Percentiles rank a stretch among this genome's conserved stretches.
These are phyloP conservation scores for Eurystomus glaucurus DNA, from an alignment of 2,797 vertebrate species.

Conservation along the genomic window DNA sequence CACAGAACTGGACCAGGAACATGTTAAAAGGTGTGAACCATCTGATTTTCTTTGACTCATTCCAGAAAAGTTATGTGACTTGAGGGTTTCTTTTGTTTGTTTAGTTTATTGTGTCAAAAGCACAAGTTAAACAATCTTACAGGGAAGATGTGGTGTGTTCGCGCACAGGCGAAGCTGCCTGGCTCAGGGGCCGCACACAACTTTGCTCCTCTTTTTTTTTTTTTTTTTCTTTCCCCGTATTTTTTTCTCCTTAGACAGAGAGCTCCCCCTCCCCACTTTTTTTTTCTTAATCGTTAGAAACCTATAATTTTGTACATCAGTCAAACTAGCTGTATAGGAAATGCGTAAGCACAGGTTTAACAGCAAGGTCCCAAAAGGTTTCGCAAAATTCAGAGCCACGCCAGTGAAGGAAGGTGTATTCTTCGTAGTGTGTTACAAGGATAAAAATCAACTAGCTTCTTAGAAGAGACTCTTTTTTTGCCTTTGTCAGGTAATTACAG, in stretches of 20 bases:
- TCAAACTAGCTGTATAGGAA: slow-evolving; percentile 84
- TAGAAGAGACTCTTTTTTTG: slow-evolving; percentile 80
- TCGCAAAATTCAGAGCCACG: slow-evolving; percentile 82
- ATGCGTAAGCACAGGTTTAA: slow-evolving; percentile 82
- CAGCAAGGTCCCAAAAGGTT: slow-evolving; percentile 83
- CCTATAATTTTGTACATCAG: slow-evolving; percentile 85
- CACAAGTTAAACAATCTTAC: slow-evolving; percentile 39
- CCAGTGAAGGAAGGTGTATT: slow-evolving; percentile 76
- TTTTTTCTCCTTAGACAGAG: background rate
- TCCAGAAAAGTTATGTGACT: slow-evolving; percentile 28
- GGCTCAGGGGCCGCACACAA: background rate
- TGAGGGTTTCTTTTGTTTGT: slow-evolving; percentile 51
- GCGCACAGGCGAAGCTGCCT: slow-evolving; percentile 25
- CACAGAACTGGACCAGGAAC: background rate
- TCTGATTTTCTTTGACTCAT: slow-evolving; percentile 9
- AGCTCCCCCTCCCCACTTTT: slow-evolving; percentile 67
- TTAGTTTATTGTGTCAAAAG: slow-evolving; percentile 56
- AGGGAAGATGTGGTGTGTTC: background rate
- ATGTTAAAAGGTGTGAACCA: background rate
- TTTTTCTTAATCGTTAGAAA: slow-evolving; percentile 64
- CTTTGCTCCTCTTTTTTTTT: background rate
- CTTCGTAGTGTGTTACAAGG: slow-evolving; percentile 78
- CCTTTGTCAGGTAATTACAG: slow-evolving; percentile 89
- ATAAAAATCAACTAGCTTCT: slow-evolving; percentile 80
- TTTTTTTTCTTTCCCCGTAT: background rate